Base-by-base conservation (phyloP, 1,140 invertebrate species). In the Aphelinus certus region DNA sequence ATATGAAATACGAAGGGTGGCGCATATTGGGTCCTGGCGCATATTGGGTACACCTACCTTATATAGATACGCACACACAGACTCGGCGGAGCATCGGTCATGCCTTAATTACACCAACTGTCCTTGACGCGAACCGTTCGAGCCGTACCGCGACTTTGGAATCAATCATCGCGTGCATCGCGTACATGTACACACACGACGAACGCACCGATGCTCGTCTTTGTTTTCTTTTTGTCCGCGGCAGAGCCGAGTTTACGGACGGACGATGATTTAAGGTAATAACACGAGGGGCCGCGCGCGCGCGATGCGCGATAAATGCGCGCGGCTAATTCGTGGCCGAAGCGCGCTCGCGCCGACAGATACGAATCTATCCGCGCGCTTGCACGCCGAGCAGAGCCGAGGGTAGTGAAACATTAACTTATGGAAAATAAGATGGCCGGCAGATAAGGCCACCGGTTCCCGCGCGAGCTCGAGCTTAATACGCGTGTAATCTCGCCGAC, bases 321-420 rank as follows among this genome's bases (percentile, higher is more conserved):
- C 26, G 26, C 26, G 64, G 71, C 71, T 67, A 73, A 73, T 73
- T 66, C 71, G 63, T 67, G 63, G 71, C 45, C 43, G 47, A 67
- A 61, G 63, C 47, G 26, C 64, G 45, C 45, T 26, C 26, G 26
- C 26, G 26, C 26, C 26, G 26, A 26, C 3, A 67, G 71, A 73
- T 73, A 58, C 43, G 71, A 6, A 73, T 73, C 71, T 73, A 7
- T 51, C 4, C 1, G 48, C 42, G 58, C 55, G 53, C 26, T 26
- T 2, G 7, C 58, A n/a, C 4, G 68, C 47, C 9, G 58, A 61
- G 48, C 42, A 45, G 56, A 47, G 6, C 4, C 58, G 48, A 57
- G 42, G 53, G 58, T 62, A 65, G 62, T 65, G 60, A 73, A 73
- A 67, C 56, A 61, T 66, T 53, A 66, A 60, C 55, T 73, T 66